Percentiles rank a stretch among this genome's conserved stretches.
phyloP scores from a whole-genome alignment of 2,888 invertebrate genomes.

The Ferrisia virgata region DNA sequence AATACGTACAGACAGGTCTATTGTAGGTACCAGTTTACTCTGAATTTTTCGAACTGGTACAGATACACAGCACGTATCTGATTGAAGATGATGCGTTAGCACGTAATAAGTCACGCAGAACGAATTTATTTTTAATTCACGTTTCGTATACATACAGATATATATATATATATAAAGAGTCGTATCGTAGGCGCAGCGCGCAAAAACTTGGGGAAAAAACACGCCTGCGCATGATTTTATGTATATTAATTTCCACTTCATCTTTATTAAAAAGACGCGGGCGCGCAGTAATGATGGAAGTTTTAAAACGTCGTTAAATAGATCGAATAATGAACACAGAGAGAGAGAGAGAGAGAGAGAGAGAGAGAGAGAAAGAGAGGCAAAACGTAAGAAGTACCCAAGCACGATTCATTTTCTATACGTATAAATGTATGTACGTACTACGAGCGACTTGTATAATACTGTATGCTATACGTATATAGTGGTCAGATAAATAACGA shows the following conservation, averaged over 20 bases:
- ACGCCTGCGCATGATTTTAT: constrained; percentile 33
- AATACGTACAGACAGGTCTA: neutral
- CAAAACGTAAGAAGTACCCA: neutral
- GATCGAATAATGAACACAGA: neutral
- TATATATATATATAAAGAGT: neutral
- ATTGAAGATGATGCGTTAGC: constrained; percentile 31
- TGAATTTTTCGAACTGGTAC: constrained; percentile 9
- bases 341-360: too few species aligned
- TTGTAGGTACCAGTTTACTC: neutral
- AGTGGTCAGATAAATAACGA: constrained; percentile 34
- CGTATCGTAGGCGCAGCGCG: neutral
- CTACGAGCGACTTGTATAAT: too few species aligned
- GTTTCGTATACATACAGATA: neutral
- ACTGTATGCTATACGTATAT: neutral
- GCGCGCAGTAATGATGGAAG: constrained; percentile 32
- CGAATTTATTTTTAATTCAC: constrained; percentile 35
- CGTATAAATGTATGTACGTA: too few species aligned
- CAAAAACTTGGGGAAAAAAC: neutral
- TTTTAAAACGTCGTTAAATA: constrained; percentile 42
- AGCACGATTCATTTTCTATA: constrained; percentile 13
- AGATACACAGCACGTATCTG: constrained; percentile 7
- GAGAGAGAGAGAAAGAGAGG: neutral
- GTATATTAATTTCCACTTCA: constrained; percentile 37
- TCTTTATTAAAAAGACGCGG: constrained; percentile 27
- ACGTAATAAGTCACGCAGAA: constrained; percentile 40